A percentile compares a stretch with the other conserved stretches of the same genome.
Evolutionary conservation across 2,797 vertebrate species (phyloP).

Genomic region (Molossus alvarezi): DNA sequence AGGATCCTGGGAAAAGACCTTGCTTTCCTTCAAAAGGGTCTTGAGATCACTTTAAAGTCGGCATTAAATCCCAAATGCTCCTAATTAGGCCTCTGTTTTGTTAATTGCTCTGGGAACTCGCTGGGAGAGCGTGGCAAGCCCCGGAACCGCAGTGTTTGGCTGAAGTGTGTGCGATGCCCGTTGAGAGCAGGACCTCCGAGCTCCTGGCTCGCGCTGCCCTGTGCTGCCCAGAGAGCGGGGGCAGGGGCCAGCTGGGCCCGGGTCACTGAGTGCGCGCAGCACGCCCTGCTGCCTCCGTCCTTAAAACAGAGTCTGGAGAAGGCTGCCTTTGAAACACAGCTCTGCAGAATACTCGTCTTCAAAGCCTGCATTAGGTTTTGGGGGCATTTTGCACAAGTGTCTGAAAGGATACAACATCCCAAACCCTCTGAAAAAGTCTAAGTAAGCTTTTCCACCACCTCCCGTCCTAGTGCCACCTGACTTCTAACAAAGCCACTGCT

Average conservation of each 20-base stretch:
- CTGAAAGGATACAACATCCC: neutral
- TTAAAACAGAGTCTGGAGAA: neutral
- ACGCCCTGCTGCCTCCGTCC: neutral
- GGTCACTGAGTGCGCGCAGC: neutral
- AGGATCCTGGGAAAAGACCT: conserved; percentile 86
- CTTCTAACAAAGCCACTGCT: conserved; percentile 18
- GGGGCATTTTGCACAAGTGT: neutral
- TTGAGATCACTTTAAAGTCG: conserved; percentile 83
- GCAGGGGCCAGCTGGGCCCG: neutral
- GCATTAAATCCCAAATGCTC: conserved; percentile 75
- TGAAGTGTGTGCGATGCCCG: neutral
- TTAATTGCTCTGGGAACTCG: conserved; percentile 63
- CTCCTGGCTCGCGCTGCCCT: neutral
- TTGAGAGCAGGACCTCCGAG: neutral
- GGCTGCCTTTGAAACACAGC: neutral
- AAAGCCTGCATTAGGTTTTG: neutral
- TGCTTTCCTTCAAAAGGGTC: conserved; percentile 85
- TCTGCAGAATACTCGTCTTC: neutral
- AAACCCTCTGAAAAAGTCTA: neutral
- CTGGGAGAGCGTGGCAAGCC: conserved; percentile 16
- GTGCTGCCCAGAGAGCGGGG: neutral
- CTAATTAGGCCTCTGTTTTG: conserved; percentile 69
- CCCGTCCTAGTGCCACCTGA: neutral
- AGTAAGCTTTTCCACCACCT: neutral
- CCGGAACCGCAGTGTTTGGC: neutral